Percentiles rank a stretch among this genome's conserved stretches.
Evolutionary conservation across 2,888 invertebrate genomes (phyloP).

Genomic region (Cerastis leucographa): DNA sequence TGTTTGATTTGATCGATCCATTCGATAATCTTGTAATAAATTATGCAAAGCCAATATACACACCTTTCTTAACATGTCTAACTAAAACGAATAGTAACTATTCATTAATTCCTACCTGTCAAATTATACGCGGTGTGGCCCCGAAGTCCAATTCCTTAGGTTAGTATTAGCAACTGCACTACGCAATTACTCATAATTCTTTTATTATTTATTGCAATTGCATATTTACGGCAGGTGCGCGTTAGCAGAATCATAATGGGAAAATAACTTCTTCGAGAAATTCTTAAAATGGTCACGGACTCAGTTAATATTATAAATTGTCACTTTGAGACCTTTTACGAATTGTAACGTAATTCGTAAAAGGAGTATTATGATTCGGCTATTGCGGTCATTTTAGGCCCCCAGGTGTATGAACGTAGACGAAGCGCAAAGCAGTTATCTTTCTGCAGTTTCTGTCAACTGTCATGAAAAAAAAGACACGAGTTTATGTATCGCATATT

Average conservation of each 20-base stretch:
- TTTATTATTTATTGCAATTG: slow-evolving; percentile 53
- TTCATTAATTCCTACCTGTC: slow-evolving; percentile 59
- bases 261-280: too few relatives aligned
- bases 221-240: slow-evolving; percentile 18
- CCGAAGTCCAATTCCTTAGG: slow-evolving; percentile 48
- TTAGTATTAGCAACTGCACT: slow-evolving; percentile 52
- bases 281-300: too few relatives aligned
- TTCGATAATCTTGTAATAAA: slow-evolving; percentile 38
- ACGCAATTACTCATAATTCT: slow-evolving; percentile 58
- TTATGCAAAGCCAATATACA: slow-evolving; percentile 45
- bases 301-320: background rate
- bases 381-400: background rate
- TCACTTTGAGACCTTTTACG: background rate
- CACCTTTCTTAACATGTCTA: slow-evolving; percentile 35
- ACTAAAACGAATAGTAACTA: slow-evolving; percentile 46
- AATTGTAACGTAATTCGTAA: background rate
- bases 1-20: slow-evolving; percentile 35
- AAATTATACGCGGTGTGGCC: slow-evolving; percentile 54
- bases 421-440: background rate
- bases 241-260: too few relatives aligned
- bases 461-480: background rate
- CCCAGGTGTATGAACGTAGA: background rate
- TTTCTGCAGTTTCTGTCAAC: background rate
- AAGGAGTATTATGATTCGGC: background rate
- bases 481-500: slow-evolving; percentile 27